Percentiles rank a stretch among this genome's conserved stretches.
phyloP scores from a whole-genome alignment of 2,888 invertebrate genomes.

The Mellilla xanthometata region DNA sequence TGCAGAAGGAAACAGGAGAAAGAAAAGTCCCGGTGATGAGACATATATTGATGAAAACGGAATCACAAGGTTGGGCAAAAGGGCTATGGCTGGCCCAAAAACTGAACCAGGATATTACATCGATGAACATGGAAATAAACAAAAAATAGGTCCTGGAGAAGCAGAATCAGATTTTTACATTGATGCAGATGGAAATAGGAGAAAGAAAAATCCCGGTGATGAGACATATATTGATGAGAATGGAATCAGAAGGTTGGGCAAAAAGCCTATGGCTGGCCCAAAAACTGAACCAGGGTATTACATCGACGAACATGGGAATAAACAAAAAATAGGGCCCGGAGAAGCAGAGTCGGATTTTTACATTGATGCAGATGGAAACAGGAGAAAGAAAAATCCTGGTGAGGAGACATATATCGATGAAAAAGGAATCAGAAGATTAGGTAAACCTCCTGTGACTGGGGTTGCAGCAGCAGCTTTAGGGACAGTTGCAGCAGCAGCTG shows the following conservation, averaged over 20 bases:
- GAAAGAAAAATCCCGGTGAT: neutral
- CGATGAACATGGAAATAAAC: neutral
- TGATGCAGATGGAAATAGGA: neutral
- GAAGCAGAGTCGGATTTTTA: neutral
- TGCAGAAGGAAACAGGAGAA: neutral
- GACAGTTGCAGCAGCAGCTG: neutral
- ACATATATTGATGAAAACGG: slow-evolving; percentile 13
- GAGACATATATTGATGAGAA: neutral
- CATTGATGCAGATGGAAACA: neutral
- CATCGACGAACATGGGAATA: neutral
- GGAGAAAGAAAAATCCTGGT: neutral
- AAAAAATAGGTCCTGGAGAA: neutral
- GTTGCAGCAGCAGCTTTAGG: too few species aligned
- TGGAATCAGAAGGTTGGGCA: neutral
- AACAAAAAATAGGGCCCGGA: neutral
- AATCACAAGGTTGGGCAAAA: neutral
- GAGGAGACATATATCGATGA: neutral
- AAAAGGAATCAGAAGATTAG: neutral
- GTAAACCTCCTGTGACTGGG: neutral
- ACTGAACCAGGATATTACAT: too few species aligned
- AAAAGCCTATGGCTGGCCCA: neutral
- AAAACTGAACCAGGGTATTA: neutral
- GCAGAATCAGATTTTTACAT: neutral
- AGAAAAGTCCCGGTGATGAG: neutral
- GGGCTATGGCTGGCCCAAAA: too few species aligned